phyloP scores from a whole-genome alignment of 2,113 vertebrate genomes.

The Peromyscus californicus region DNA sequence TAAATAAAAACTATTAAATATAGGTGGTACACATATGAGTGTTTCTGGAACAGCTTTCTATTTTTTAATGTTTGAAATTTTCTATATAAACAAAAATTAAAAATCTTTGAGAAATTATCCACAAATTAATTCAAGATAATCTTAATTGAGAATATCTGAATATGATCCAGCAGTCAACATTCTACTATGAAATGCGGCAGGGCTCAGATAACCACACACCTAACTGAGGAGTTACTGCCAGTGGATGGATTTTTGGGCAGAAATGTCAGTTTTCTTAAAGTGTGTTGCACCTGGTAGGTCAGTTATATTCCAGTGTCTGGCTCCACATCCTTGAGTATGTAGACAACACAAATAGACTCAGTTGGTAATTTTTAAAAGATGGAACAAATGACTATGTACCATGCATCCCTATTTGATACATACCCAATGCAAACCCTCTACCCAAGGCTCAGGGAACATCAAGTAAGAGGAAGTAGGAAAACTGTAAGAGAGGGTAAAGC shows the following conservation, averaged over 20 bases:
- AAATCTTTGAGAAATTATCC: neutral
- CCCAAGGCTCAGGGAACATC: neutral
- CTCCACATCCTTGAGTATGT: neutral
- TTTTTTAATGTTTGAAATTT: neutral
- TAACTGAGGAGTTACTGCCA: neutral
- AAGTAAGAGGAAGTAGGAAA: neutral
- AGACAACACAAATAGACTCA: neutral
- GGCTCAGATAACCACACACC: neutral
- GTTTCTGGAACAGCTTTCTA: neutral
- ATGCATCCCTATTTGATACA: neutral
- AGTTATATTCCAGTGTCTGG: neutral
- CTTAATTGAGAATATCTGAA: neutral
- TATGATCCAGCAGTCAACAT: neutral
- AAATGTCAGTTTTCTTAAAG: neutral
- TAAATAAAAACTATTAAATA: neutral
- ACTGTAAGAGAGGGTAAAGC: neutral
- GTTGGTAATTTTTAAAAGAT: neutral
- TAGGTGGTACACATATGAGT: neutral
- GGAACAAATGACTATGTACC: neutral
- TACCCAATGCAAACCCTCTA: neutral
- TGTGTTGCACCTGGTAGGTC: neutral
- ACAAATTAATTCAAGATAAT: conserved; percentile 16
- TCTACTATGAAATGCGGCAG: neutral
- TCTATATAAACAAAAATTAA: conserved; percentile 34
- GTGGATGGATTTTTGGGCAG: neutral